Percentiles rank a stretch among this genome's conserved stretches.
phyloP scores from a whole-genome alignment of 2,113 vertebrate genomes.

The Aspidoscelis tigris region DNA sequence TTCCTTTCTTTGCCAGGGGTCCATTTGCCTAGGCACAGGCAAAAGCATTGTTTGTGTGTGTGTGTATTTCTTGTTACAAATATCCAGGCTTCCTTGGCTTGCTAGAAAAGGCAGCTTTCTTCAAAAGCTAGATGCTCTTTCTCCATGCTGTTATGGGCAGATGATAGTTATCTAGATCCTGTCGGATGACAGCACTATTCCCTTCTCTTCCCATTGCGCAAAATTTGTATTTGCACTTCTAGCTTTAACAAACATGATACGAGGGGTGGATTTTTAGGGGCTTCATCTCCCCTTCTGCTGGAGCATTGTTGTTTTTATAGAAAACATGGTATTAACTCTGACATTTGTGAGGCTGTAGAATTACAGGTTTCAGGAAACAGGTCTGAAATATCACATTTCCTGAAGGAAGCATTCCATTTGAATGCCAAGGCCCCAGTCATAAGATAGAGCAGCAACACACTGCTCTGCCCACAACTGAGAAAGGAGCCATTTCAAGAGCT shows the following conservation, averaged over 20 bases:
- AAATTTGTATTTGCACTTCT: constrained; percentile 40
- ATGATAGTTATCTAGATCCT: constrained; percentile 55
- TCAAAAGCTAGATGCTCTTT: constrained; percentile 50
- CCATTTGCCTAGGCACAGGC: no score
- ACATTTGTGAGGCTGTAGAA: constrained; percentile 40
- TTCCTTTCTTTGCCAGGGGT: no score
- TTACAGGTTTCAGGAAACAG: constrained; percentile 42
- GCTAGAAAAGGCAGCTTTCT: constrained; percentile 47
- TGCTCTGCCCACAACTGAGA: constrained; percentile 6
- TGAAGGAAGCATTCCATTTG: background rate
- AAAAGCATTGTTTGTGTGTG: no score
- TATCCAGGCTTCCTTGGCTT: background rate
- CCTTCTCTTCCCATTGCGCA: constrained; percentile 46
- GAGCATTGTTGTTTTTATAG: constrained; percentile 47
- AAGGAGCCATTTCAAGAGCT: background rate
- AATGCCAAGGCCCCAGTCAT: constrained; percentile 15
- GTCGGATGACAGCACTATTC: constrained; percentile 58
- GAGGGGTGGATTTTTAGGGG: constrained; percentile 21
- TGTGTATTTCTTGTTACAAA: background rate
- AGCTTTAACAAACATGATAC: constrained; percentile 34
- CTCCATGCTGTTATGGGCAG: constrained; percentile 44
- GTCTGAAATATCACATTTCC: constrained; percentile 40
- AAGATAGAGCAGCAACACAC: background rate
- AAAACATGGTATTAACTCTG: constrained; percentile 45
- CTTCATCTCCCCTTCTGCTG: constrained; percentile 27